These are phyloP conservation scores for Ptyas mucosa DNA, from an alignment of 2,113 vertebrate species.

Conservation along the genomic window DNA sequence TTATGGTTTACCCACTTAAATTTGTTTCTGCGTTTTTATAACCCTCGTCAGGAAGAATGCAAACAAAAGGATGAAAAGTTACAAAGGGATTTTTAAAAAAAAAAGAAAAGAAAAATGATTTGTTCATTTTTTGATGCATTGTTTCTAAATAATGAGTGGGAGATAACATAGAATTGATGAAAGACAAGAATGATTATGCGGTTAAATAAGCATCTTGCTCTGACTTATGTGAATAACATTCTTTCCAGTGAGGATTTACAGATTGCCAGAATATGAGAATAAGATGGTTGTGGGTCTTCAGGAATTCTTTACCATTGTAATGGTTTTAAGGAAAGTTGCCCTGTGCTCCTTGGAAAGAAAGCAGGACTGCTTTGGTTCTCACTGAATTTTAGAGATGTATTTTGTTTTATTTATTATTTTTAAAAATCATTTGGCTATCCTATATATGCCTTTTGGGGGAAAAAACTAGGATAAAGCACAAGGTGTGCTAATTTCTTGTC, in stretches of 20 bases:
- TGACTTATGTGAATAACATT: conserved; percentile 21
- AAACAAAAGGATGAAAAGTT: neutral
- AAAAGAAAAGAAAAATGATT: neutral
- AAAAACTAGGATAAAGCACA: neutral
- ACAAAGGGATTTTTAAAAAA: no score
- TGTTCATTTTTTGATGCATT: neutral
- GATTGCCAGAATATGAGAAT: neutral
- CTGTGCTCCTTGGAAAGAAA: neutral
- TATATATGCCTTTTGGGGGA: no score
- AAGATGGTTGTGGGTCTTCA: neutral
- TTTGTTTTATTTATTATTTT: neutral
- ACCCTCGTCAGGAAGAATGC: neutral
- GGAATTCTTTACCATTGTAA: neutral
- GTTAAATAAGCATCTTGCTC: neutral
- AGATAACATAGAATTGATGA: no score
- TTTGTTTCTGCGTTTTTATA: neutral
- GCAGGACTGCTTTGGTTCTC: neutral
- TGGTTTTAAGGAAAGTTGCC: neutral
- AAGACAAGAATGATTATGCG: neutral
- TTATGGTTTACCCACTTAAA: neutral
- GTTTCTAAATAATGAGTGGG: neutral
- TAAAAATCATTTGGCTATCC: neutral
- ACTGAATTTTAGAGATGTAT: neutral
- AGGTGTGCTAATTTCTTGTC: neutral
- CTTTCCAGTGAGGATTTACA: conserved; percentile 28